Evolutionary conservation across 1,140 invertebrate genomes (phyloP), one percentile per base, ranked within the genome.

Genomic region (Charaxes varanes): DNA sequence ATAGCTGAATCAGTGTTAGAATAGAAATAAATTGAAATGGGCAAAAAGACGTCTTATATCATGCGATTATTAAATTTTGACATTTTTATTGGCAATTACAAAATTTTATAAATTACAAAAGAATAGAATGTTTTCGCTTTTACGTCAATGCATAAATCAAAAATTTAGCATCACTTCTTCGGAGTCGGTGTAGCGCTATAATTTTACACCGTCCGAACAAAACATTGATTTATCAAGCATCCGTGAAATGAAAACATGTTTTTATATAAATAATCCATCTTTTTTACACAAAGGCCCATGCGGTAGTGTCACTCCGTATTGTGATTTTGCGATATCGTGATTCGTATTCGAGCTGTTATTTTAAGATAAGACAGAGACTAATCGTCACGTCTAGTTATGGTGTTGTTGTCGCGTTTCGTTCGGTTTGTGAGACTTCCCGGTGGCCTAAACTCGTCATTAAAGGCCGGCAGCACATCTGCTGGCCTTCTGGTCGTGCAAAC

Each of bases 351-450:
- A 34, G 16, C 47, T 23, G 59, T 60, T 69, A 70, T 69, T 67
- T 72, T 66, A 74, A 78, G 73, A 77, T 73, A 76, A 77, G 67
- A 66, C 70, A 68, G 64, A 62, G 65, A 66, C 67, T 77, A 82
- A 66, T 66, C 54, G 52, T 34, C 50, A 53, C 37, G 40, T 53
- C n/a, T n/a, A n/a, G n/a, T n/a, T n/a, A n/a, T n/a, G n/a, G n/a
- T n/a, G n/a, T n/a, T n/a, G n/a, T n/a, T n/a, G n/a, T n/a, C n/a
- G n/a, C n/a, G n/a, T n/a, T n/a, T n/a, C n/a, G n/a, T n/a, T n/a
- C n/a, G n/a, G n/a, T n/a, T n/a, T n/a, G n/a, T n/a, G n/a, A n/a
- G n/a, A n/a, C n/a, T n/a, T n/a, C n/a, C n/a, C n/a, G n/a, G n/a
- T n/a, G n/a, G n/a, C n/a, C n/a, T n/a, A n/a, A n/a, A n/a, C n/a